Conservation (phyloP, 2,888 invertebrate genomes). For the Stenodera caucasica region DNA sequence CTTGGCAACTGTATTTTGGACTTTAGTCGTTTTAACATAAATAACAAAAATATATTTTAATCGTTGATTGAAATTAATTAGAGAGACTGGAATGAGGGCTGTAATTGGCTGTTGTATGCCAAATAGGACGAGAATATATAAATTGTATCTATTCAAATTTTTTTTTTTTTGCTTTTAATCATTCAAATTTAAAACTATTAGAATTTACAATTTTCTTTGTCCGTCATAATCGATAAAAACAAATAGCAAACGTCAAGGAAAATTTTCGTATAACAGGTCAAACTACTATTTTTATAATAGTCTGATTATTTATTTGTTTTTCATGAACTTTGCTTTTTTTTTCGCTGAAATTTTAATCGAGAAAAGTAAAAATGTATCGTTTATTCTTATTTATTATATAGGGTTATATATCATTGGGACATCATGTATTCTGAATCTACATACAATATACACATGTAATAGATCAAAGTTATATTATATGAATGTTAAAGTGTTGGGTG, state of each 20-base stretch:
- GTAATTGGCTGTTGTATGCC: background rate
- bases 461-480: background rate
- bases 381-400: too few species aligned
- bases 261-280: too few species aligned
- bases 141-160: too few species aligned
- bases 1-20: conserved; percentile 2
- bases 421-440: background rate
- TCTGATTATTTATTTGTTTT: background rate
- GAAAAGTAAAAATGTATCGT: too few species aligned
- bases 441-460: background rate
- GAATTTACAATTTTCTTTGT: too few species aligned
- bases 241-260: too few species aligned
- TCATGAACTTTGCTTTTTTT: background rate
- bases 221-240: too few species aligned
- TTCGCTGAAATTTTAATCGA: too few species aligned
- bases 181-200: too few species aligned
- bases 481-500: background rate
- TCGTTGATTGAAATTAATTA: conserved; percentile 4
- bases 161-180: too few species aligned
- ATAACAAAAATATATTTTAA: background rate
- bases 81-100: background rate
- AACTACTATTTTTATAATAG: too few species aligned
- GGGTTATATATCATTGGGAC: too few species aligned
- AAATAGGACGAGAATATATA: background rate
- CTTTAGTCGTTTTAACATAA: background rate